phyloP scores from a whole-genome alignment of 64 coral and sea anemone genomes.

The Stylophora pistillata region DNA sequence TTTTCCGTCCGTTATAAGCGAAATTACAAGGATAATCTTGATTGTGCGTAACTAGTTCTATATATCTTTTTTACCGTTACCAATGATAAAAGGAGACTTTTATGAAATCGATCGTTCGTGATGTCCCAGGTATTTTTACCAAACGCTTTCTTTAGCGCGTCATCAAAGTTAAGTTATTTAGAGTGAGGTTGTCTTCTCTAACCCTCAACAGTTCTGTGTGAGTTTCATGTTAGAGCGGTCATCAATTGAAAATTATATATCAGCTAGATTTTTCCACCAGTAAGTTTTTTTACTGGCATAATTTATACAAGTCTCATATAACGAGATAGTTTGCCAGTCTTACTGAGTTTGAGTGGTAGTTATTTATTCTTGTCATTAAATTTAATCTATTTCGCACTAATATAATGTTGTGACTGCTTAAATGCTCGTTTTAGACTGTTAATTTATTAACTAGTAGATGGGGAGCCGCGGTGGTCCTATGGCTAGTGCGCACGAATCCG shows the following conservation, averaged over 20 bases:
- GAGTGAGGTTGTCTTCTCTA: neutral
- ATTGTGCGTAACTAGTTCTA: too few relatives aligned
- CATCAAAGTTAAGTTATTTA: neutral
- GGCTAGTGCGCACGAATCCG: too few relatives aligned
- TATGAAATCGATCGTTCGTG: neutral
- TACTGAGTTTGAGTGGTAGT: conserved; percentile 1
- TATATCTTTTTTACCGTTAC: neutral
- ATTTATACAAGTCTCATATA: neutral
- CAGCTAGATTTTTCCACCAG: neutral
- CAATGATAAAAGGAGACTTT: neutral
- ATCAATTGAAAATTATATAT: neutral
- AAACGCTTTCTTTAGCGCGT: neutral
- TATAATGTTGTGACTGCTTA: neutral
- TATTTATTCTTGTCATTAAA: conserved; percentile 38
- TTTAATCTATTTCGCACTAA: neutral
- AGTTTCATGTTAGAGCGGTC: neutral
- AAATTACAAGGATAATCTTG: too few relatives aligned
- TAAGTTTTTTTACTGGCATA: neutral
- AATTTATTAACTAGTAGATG: too few relatives aligned
- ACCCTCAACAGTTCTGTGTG: neutral
- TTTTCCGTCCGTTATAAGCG: too few relatives aligned
- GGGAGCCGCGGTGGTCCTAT: too few relatives aligned
- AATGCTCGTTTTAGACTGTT: neutral
- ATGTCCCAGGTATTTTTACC: neutral
- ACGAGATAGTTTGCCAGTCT: neutral